Evolutionary conservation across 1,140 invertebrate genomes (phyloP), one percentile per base, ranked within the genome.

Genomic region (Orchesella cincta): DNA sequence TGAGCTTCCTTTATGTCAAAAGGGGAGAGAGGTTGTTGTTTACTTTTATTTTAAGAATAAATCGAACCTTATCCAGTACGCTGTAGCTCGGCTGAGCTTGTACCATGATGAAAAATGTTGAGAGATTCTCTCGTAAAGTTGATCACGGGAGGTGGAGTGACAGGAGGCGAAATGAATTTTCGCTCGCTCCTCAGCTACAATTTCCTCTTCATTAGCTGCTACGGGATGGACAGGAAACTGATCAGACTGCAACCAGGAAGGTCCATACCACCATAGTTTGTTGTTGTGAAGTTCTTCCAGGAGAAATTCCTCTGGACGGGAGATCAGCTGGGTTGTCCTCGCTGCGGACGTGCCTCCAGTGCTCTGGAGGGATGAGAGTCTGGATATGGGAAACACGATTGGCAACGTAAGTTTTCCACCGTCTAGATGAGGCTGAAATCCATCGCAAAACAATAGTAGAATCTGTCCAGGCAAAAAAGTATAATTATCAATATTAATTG

Each of bases 401-500:
- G 14, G 54, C 54, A 23, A 57, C 54, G 23, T 18, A 57, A 57
- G 54, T 57, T 23, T 57, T 16, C 54, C 54, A 57, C 26, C 54
- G 12, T 5, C 54, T 12, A n/a, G 54, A 23, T 57, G 14, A 5
- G 3, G 8, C 8, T 3, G 14, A n/a, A 3, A 57, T 57, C 54
- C 54, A 57, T 5, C 23, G 8, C 3, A 57, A 23, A 5, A 23
- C 54, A 5, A 57, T 57, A 3, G 54, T 57, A 5, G 54, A 57
- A 23, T 57, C 54, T 57, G 54, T 18, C 14, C 14, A 57, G 12
- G n/a, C 8, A 26, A 57, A 12, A 57, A 57, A 18, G 54, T 14
- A 5, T 23, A 57, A 18, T 57, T 23, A 20, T 81, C 23, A 3
- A 82, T 34, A 2, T 46, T 46, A 8, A 46, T 46, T 20, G 20